These are phyloP conservation scores for Glossophaga mutica DNA, from an alignment of 2,797 vertebrate species.

Conservation along the genomic window DNA sequence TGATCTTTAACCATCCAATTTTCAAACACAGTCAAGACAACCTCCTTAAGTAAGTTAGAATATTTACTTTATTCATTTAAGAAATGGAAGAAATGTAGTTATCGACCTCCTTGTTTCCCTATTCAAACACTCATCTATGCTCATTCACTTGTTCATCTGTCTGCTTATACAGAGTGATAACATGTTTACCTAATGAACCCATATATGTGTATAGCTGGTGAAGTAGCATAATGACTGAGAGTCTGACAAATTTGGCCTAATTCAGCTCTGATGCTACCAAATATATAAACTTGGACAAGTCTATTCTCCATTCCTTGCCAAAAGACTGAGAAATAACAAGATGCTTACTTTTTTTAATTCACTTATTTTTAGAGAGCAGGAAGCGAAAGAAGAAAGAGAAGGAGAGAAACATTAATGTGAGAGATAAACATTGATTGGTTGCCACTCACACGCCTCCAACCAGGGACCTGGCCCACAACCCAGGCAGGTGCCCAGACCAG, in stretches of 20 bases:
- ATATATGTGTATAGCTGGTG: neutral
- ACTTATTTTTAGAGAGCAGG: neutral
- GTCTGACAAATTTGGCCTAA: neutral
- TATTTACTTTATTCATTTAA: neutral
- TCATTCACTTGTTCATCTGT: neutral
- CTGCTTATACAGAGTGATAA: neutral
- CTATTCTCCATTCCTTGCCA: neutral
- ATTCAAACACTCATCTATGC: neutral
- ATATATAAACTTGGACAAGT: neutral
- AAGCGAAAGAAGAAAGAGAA: neutral
- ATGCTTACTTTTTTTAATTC: neutral
- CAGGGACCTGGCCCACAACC: neutral
- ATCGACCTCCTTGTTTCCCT: neutral
- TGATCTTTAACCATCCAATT: neutral
- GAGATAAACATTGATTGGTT: neutral
- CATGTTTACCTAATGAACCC: neutral
- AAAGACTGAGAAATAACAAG: neutral
- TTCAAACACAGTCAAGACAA: neutral
- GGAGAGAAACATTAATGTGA: neutral
- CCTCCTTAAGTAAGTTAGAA: neutral
- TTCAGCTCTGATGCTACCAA: neutral
- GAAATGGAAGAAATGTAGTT: neutral
- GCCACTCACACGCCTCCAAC: neutral
- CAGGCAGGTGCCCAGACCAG: neutral
- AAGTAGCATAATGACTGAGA: neutral